Base-by-base conservation (phyloP, 92 coral and sea anemone genomes). In the Phenganax marumi region DNA sequence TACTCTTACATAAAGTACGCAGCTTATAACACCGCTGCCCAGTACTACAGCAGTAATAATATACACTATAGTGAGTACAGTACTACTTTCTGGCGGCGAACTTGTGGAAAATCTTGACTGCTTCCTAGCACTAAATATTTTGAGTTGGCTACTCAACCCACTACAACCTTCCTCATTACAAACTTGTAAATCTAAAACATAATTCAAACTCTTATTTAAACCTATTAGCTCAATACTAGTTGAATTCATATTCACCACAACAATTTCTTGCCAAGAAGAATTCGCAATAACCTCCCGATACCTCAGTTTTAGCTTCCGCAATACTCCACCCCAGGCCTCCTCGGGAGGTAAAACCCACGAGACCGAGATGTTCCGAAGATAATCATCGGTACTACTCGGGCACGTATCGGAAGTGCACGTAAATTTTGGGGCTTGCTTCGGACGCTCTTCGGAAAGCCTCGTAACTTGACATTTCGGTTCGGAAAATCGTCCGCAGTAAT, bases 341-440 rank as follows among this genome's bases (percentile, higher is more conserved):
- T 18, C 63, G 25, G 83, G 53, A 6, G 83, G 71, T 16, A 78
- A 52, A 0, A 11, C 21, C 83, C 83, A 78, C 39, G 83, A 39
- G 58, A 78, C 33, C 50, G 83, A 60, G 22, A 78, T 43, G 23
- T 78, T 62, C 4, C 83, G 83, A n/a, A 12, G 24, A 18, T 63
- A 8, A 16, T 26, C 73, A 50, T 78, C 60, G 73, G 47, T 7
- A 17, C 3, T 61, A 8, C 58, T 61, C 83, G 83, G 73, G 49
- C 83, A 78, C 0, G 83, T 60, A 58, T 78, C 73, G 73, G 54
- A 10, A 9, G 39, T 61, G 63, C 83, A 78, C 83, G 83, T 61
- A 14, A 78, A 60, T 2, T 0, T 78, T 14, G 83, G 83, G 5
- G 71, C 83, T 25, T 60, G 58, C 58, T 60, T 78, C 47, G 83